Evolutionary conservation across 2,888 invertebrate genomes (phyloP), one percentile per base, ranked within the genome.

Genomic region (Athalia circularis): DNA sequence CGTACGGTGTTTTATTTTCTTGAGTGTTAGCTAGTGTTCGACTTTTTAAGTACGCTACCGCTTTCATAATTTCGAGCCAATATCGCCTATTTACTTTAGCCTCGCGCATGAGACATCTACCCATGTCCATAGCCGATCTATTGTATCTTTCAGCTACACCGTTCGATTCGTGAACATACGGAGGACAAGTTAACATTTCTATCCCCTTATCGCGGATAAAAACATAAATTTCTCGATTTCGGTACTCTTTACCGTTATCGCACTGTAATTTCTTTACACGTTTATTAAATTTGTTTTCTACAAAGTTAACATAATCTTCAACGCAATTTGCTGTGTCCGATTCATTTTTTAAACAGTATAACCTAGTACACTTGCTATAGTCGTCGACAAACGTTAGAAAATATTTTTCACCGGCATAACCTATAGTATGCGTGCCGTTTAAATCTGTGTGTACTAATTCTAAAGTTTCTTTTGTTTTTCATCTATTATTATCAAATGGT

Each of bases 61-160:
- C 76, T 59, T 62, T 81, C 8, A 83, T 64, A 4, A 80, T 61
- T 77, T 84, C 82, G 5, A 83, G 81, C 84, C 82, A 84, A 75
- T 79, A 83, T 59, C n/a, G n/a, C n/a, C n/a, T n/a, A n/a, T n/a
- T n/a, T n/a, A n/a, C n/a, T n/a, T n/a, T n/a, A n/a, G n/a, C n/a
- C 74, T 74, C 59, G 59, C 72, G 59, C 57, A 57, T 43, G 57
- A 64, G 29, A n/a, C n/a, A n/a, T n/a, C n/a, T n/a, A n/a, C n/a
- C n/a, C n/a, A n/a, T n/a, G n/a, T n/a, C n/a, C n/a, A 72, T 64
- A 52, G 78, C 80, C 29, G 78, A 76, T 76, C 80, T 75, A 68
- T 48, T 80, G 15, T 68, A 78, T 8, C 74, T 45, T 77, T 80
- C 80, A 2, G 79, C 79, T 0, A 65, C 65, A 5, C 54, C 62